phyloP scores from a whole-genome alignment of 1,140 invertebrate genomes.

The Anthonomus grandis region DNA sequence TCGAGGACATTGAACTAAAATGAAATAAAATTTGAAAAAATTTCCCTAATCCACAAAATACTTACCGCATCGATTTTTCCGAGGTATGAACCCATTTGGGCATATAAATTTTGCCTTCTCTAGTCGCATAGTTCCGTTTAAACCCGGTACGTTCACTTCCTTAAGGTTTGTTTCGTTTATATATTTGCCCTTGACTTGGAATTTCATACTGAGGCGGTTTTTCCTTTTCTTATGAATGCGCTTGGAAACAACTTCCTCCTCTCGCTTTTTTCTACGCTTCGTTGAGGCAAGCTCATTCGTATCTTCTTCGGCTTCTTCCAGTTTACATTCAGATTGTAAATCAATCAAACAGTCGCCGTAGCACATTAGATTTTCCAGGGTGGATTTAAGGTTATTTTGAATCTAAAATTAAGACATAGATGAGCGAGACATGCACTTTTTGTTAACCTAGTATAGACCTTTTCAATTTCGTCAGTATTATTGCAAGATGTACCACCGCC shows the following conservation, averaged over 20 bases:
- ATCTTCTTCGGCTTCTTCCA: constrained; percentile 35
- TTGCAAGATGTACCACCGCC: constrained; percentile 27
- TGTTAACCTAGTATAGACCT: constrained; percentile 22
- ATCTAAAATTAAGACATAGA: constrained; percentile 31
- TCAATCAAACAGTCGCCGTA: constrained; percentile 33
- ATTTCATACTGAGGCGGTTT: constrained; percentile 36
- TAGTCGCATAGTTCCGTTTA: constrained; percentile 32
- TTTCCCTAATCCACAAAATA: constrained; percentile 10
- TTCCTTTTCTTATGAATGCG: constrained; percentile 4
- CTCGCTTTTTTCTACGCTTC: constrained; percentile 13
- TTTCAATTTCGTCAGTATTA: constrained; percentile 26
- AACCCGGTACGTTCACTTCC: constrained; percentile 12
- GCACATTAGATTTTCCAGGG: constrained; percentile 31
- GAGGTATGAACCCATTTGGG: constrained; percentile 36
- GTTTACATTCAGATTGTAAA: constrained; percentile 44
- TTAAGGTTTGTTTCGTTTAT: constrained; percentile 11
- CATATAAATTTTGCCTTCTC: constrained; percentile 33
- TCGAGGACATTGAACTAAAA: constrained; percentile 60
- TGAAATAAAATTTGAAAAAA: not conserved
- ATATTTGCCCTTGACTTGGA: constrained; percentile 32
- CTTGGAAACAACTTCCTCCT: not conserved
- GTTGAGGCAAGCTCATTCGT: constrained; percentile 33
- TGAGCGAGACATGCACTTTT: not conserved
- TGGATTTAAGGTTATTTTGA: constrained; percentile 30
- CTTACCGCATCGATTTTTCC: constrained; percentile 45